A percentile compares a stretch with the other conserved stretches of the same genome.
Evolutionary conservation across 2,888 invertebrate genomes (phyloP).

Genomic region (Metellina segmentata): DNA sequence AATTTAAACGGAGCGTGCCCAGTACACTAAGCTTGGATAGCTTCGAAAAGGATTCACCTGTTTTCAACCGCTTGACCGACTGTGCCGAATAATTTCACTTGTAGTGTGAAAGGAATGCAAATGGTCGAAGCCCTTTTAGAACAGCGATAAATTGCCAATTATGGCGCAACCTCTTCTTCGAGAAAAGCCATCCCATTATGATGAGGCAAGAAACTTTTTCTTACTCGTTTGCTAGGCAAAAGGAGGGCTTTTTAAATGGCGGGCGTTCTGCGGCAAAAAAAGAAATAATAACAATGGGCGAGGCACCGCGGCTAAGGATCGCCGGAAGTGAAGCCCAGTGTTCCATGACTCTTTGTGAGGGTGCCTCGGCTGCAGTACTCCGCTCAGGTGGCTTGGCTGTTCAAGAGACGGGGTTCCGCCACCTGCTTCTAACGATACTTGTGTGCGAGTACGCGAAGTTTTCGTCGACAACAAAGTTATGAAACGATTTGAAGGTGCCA

Average conservation of each 20-base stretch:
- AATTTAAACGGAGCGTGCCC: conserved; percentile 2
- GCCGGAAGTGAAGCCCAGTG: conserved; percentile 73
- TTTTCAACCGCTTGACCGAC: conserved; percentile 37
- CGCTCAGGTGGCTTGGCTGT: conserved; percentile 38
- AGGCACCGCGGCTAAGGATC: conserved; percentile 54
- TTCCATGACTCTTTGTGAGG: conserved; percentile 70
- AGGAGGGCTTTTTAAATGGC: conserved; percentile 64
- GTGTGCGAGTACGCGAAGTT: not conserved
- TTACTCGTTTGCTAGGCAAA: not conserved
- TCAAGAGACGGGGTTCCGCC: conserved; percentile 3
- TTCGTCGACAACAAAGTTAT: conserved; percentile 12
- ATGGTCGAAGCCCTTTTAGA: not conserved
- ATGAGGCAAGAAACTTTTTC: conserved; percentile 38
- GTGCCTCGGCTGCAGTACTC: conserved; percentile 21
- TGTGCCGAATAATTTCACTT: conserved; percentile 37
- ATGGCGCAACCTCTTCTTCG: conserved; percentile 24
- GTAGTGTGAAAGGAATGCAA: not conserved
- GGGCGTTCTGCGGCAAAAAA: conserved; percentile 32
- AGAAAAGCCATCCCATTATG: conserved; percentile 23
- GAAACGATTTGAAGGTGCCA: conserved; percentile 73
- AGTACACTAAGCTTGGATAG: conserved; percentile 26
- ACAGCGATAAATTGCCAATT: conserved; percentile 61
- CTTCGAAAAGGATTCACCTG: conserved; percentile 49
- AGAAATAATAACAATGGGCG: conserved; percentile 63
- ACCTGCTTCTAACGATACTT: conserved; percentile 23